phyloP scores from a whole-genome alignment of 2,888 invertebrate genomes.

The Cheiracanthium punctorium region DNA sequence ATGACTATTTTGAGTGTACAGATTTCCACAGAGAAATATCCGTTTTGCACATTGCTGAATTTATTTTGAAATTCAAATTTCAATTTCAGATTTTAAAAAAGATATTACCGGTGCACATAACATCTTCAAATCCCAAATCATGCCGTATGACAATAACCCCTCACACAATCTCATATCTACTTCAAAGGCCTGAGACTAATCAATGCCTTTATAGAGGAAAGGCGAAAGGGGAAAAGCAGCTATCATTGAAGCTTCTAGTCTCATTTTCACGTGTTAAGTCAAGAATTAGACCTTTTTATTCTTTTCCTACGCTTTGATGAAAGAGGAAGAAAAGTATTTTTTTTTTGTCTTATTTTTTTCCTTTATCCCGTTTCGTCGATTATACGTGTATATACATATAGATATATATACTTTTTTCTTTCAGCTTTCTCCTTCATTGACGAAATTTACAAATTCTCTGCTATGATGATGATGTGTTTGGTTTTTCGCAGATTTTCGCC shows the following conservation, averaged over 20 bases:
- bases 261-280: conserved; percentile 68
- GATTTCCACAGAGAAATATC: too few species aligned
- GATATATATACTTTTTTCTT: not conserved
- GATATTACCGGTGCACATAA: too few species aligned
- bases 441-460: conserved; percentile 59
- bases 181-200: conserved; percentile 56
- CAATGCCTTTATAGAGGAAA: conserved; percentile 53
- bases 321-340: not conserved
- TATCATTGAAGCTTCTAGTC: conserved; percentile 68
- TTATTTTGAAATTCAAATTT: too few species aligned
- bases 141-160: conserved; percentile 12
- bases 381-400: too few species aligned
- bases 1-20: too few species aligned
- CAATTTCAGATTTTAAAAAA: too few species aligned
- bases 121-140: too few species aligned
- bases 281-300: conserved; percentile 49
- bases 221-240: conserved; percentile 32
- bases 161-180: conserved; percentile 26
- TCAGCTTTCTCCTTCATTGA: conserved; percentile 31
- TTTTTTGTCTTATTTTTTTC: conserved; percentile 14
- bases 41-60: too few species aligned
- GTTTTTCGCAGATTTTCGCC: conserved; percentile 51
- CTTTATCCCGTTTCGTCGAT: conserved; percentile 29
- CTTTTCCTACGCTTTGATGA: not conserved
- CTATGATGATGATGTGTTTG: conserved; percentile 64